Evolutionary conservation across 1,140 invertebrate species (phyloP), one percentile per base, ranked within the genome.

Genomic region (Bilobella aurantiaca): DNA sequence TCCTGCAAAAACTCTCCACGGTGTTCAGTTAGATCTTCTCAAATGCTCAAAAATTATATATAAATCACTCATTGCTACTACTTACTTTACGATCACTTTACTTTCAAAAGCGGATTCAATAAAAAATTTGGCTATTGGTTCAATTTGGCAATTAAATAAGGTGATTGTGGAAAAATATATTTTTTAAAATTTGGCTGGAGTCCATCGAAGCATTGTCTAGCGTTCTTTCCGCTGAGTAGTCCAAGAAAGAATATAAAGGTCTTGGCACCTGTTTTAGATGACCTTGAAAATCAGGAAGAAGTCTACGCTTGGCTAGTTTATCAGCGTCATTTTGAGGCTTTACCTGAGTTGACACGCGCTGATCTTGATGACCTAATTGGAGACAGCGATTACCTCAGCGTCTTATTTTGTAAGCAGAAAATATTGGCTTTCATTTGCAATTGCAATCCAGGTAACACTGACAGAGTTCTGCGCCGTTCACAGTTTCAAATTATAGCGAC

Each of bases 331-430:
- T 92, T 95, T 76, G 88, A 91, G 75, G 94, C 90, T 76, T 93
- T 96, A 69, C 90, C 93, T 78, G 88, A 93, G 74, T 90, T 96
- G 63, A 85, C 91, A 74, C 82, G 92, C 72, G 88, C 92, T 59
- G 85, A 85, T 74, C 79, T 96, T 5, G 85, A 85, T 74, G 87
- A 90, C 74, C 89, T 91, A 76, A 93, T 95, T 73, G 88, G 89
- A 75, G 89, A 87, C 47, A 89, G 91, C 77, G 91, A 95, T 78
- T 95, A 94, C 81, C 81, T 95, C 69, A 91, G 90, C 64, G 91
- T 95, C 57, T 80, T 93, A 63, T 96, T 94, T 77, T 95, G 91
- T 94, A 85, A 91, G 89, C 85, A n/a, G n/a, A n/a, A n/a, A n/a
- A n/a, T n/a, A n/a, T n/a, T n/a, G n/a, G n/a, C n/a, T n/a, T n/a